phyloP scores from a whole-genome alignment of 2,888 invertebrate species.

The Hirtodrosophila trivittata region DNA sequence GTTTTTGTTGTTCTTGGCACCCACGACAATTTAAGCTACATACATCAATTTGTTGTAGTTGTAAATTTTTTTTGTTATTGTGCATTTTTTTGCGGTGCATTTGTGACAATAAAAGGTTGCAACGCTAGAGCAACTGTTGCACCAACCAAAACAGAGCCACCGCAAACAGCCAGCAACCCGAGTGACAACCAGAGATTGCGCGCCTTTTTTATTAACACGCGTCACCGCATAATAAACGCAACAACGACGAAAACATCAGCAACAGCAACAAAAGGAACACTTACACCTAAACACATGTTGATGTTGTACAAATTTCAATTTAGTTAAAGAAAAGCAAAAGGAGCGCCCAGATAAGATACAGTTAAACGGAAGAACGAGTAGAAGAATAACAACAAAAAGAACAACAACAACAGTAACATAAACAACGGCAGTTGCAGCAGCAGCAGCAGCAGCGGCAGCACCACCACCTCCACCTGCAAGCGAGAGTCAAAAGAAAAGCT shows the following conservation, averaged over 20 bases:
- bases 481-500: constrained; percentile 27
- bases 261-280: no score
- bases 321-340: constrained; percentile 30
- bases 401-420: constrained; percentile 6
- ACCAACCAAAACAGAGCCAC: constrained; percentile 17
- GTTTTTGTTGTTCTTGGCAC: constrained; percentile 15
- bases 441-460: constrained; percentile 7
- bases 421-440: background rate
- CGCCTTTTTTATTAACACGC: constrained; percentile 38
- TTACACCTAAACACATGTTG: constrained; percentile 43
- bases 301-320: constrained; percentile 43
- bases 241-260: no score
- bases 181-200: constrained; percentile 30
- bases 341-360: constrained; percentile 47
- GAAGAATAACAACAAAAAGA: constrained; percentile 2
- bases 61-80: constrained; percentile 6
- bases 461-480: constrained; percentile 13
- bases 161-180: constrained; percentile 9
- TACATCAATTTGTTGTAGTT: constrained; percentile 15
- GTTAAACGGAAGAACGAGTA: constrained; percentile 29
- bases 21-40: constrained; percentile 10
- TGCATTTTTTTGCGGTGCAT: constrained; percentile 14
- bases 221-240: constrained; percentile 27
- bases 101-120: constrained; percentile 9
- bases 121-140: constrained; percentile 53